Evolutionary conservation across 2,797 vertebrate genomes (phyloP).

Genomic region (Cynopterus sphinx): DNA sequence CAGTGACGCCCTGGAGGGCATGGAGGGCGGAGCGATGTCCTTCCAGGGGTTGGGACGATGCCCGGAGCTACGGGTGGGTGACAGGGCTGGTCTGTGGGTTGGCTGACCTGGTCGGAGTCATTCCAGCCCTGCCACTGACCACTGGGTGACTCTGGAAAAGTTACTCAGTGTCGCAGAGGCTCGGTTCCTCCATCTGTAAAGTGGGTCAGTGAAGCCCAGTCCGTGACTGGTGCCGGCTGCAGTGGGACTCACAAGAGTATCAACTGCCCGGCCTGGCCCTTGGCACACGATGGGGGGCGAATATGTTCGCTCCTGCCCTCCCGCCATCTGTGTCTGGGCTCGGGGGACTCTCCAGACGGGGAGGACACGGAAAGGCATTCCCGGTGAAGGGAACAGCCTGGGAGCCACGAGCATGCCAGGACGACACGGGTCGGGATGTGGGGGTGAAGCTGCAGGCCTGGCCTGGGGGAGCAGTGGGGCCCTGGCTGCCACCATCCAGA

Average conservation of each 20-base stretch:
- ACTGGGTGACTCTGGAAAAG: not conserved
- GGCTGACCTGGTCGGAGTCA: not conserved
- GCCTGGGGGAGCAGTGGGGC: not conserved
- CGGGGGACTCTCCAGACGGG: not conserved
- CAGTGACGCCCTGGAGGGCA: not conserved
- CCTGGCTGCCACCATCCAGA: not conserved
- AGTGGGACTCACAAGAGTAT: fast-evolving
- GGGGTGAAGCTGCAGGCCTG: not conserved
- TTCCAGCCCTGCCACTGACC: not conserved
- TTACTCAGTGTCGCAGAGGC: not conserved
- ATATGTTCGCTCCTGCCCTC: fast-evolving
- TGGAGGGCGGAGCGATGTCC: not conserved
- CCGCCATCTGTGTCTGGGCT: not conserved
- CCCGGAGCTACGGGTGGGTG: not conserved
- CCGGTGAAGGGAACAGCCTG: not conserved
- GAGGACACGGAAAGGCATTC: not conserved
- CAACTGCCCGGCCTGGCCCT: fast-evolving
- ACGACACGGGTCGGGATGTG: not conserved
- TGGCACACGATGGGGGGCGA: not conserved
- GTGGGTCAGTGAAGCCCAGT: not conserved
- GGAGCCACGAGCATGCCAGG: not conserved
- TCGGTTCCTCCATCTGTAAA: not conserved
- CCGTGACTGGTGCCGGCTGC: not conserved
- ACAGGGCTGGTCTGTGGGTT: not conserved
- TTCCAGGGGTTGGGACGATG: fast-evolving